Conservation (phyloP, 23 tunicate species). For the Oikopleura albicans region DNA sequence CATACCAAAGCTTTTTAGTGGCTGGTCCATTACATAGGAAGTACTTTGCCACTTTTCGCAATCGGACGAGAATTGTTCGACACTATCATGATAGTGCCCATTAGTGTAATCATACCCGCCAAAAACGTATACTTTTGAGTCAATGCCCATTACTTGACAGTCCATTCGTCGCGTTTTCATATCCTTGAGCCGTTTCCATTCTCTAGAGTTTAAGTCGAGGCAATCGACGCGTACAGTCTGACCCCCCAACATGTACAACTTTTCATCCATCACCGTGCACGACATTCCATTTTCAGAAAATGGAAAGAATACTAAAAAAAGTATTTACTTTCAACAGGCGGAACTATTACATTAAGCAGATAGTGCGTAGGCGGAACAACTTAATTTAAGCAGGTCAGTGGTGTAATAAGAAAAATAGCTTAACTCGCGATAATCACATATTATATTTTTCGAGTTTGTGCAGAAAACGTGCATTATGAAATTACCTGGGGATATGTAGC, state of each 20-base stretch:
- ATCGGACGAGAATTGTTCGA: not conserved
- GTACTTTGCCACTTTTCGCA: not conserved
- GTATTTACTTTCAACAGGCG: too few species aligned
- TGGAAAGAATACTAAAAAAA: constrained; percentile 3
- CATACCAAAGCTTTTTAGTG: not conserved
- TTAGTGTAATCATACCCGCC: constrained; percentile 2
- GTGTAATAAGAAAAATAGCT: too few species aligned
- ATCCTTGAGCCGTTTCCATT: not conserved
- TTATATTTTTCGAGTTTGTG: too few species aligned
- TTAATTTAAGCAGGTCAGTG: too few species aligned
- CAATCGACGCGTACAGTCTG: not conserved
- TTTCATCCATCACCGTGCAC: not conserved
- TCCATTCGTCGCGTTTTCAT: not conserved
- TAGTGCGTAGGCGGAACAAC: too few species aligned
- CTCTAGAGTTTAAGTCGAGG: not conserved
- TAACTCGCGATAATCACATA: too few species aligned
- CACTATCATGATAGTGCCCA: not conserved
- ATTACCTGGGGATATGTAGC: constrained; percentile 3
- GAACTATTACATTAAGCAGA: too few species aligned
- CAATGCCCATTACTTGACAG: not conserved
- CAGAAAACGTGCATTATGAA: too few species aligned
- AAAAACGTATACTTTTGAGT: not conserved
- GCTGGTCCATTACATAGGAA: not conserved
- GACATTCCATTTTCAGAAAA: constrained; percentile 3
- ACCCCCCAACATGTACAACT: not conserved